Base-by-base conservation (phyloP, 2,888 invertebrate species). In the Papilio elwesi region DNA sequence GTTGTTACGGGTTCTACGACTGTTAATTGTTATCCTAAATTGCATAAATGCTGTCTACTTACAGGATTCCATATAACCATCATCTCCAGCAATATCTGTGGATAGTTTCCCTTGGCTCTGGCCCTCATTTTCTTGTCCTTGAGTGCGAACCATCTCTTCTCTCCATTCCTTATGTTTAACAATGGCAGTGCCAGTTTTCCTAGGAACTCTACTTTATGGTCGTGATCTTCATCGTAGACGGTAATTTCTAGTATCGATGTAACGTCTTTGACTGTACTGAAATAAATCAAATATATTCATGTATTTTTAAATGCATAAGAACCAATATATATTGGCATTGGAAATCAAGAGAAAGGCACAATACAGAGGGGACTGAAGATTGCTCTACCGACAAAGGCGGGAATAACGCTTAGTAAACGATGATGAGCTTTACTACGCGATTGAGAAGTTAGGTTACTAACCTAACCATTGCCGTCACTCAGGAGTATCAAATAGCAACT, bases 191-290 rank as follows among this genome's bases (percentile, higher is more conserved):
- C 96, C 11, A 99, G 94, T 89, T 98, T 98, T 0, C 99, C 99
- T 13, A 99, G 93, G 87, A 99, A 99, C 88, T 99, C 99, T 12
- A 98, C 98, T 89, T 99, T 99, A 88, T 99, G 99, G 87, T 99
- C 98, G 75, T 98, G 96, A 88, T 99, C 99, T 91, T 99, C 99
- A 85, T 99, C 99, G 88, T 97, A 99, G 0, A 99, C 98, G 0
- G 99, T 99, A 68, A 99, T 94, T 85, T 99, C 99, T 77, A 99
- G 92, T 66, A 98, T 96, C 69, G 98, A 97, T 82, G 99, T 98
- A 78, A 99, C 98, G 86, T 99, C 99, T 86, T 98, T 98, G n/a
- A 98, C 96, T 88, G 97, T 97, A 86, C 97, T 97, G 88, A 70
- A 94, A 91, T 36, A 48, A 9, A 47, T 4, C 1, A 16, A 57